Evolutionary conservation across 2,888 invertebrate species (phyloP), one percentile per base, ranked within the genome.

Genomic region (Netelia melanura): DNA sequence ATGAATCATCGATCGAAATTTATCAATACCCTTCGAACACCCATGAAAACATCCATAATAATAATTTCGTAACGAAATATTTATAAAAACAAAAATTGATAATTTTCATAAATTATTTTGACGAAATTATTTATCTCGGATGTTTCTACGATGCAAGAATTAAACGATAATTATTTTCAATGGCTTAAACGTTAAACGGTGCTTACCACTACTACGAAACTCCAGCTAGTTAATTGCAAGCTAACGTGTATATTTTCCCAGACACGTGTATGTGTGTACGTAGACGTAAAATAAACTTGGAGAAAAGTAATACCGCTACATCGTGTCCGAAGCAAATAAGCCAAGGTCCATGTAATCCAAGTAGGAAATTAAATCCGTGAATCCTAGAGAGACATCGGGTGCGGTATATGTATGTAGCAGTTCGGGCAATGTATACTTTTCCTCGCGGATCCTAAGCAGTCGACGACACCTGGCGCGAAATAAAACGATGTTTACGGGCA

Each of bases 391-490:
- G 48, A 64, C 79, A 54, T 64, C 30, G 43, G 58, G 14, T 23
- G 9, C 14, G 14, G 44, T 38, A 64, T 38, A 62, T 62, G 30
- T 30, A 30, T 10, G 44, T 62, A 17, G 30, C 8, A 65, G 54
- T 76, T 81, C 38, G 48, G 52, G 48, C 17, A 10, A 54, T 56
- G 65, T 54, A 21, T 17, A 30, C 56, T 56, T 79, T 64, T 71
- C 30, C 80, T 65, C 25, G 44, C 9, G 52, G 65, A 48, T 80
- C 48, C 44, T 72, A 71, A 68, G 54, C 81, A 64, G 84, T 75
- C 78, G 68, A 75, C 74, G 84, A 78, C 84, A 84, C 74, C 81
- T 78, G 81, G 81, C 74, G 64, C 64, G 58, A 78, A 78, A 78
- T 84, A 84, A 81, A 84, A 84, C 70, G 70, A 64, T 65, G 52